These are phyloP conservation scores for Drosophila acutilabella DNA, from an alignment of 2,888 invertebrate genomes.

Conservation along the genomic window DNA sequence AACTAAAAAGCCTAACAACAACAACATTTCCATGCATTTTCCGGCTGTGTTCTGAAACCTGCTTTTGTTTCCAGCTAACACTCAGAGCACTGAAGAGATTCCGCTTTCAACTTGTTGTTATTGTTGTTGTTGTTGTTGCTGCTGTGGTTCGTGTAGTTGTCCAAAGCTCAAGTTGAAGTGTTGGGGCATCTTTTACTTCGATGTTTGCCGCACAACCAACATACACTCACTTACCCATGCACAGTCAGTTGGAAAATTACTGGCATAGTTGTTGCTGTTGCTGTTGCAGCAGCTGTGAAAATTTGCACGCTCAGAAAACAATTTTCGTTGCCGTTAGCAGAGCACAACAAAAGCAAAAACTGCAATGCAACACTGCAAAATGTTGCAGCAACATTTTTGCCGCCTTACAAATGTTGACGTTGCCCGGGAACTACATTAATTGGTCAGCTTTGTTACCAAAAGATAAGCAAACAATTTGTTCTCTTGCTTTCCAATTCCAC, in stretches of 20 bases:
- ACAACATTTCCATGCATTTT: slow-evolving; percentile 46
- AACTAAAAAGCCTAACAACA: slow-evolving; percentile 14
- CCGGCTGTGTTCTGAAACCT: slow-evolving; percentile 56
- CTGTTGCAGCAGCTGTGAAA: slow-evolving; percentile 71
- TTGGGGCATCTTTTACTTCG: slow-evolving; percentile 54
- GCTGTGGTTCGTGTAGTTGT: slow-evolving; percentile 10
- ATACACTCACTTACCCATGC: slow-evolving; percentile 18
- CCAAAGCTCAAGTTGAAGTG: slow-evolving; percentile 46
- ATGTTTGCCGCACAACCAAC: slow-evolving; percentile 60
- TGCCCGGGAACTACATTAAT: slow-evolving; percentile 71
- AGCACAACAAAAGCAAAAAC: slow-evolving; percentile 35
- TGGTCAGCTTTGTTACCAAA: slow-evolving; percentile 74
- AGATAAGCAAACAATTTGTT: slow-evolving; percentile 76
- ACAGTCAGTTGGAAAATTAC: slow-evolving; percentile 59
- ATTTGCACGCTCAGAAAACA: slow-evolving; percentile 77
- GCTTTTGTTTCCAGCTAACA: slow-evolving; percentile 64
- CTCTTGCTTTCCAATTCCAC: slow-evolving; percentile 7
- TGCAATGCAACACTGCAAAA: slow-evolving; percentile 34
- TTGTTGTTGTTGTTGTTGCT: slow-evolving; percentile 6
- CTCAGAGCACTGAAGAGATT: slow-evolving; percentile 22
- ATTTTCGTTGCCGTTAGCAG: slow-evolving; percentile 77
- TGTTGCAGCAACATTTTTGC: slow-evolving; percentile 73
- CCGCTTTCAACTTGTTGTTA: slow-evolving; percentile 18
- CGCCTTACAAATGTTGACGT: slow-evolving; percentile 60
- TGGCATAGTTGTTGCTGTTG: slow-evolving; percentile 71